Conservation (phyloP, 2,797 vertebrate species). For the Melanotaenia maccullochi region DNA sequence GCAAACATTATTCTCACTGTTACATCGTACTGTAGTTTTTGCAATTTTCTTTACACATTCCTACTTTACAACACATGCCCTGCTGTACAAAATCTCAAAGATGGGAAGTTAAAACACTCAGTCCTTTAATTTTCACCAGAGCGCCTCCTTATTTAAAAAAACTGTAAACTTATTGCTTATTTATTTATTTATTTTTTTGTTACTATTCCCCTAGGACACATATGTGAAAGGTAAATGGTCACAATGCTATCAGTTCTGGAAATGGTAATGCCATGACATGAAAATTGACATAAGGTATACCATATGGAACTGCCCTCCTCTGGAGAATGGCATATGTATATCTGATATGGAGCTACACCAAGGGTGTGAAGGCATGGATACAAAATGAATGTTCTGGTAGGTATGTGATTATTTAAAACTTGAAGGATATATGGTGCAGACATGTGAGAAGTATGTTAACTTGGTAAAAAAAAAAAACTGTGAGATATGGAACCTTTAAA, state of each 20-base stretch:
- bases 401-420: neutral
- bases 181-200: neutral
- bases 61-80: neutral
- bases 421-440: neutral
- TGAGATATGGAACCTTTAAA: neutral
- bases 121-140: too few relatives aligned
- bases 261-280: neutral
- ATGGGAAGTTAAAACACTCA: too few relatives aligned
- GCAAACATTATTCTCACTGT: too few relatives aligned
- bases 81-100: neutral
- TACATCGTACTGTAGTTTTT: too few relatives aligned
- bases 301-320: neutral
- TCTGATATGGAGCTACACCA: neutral
- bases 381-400: neutral
- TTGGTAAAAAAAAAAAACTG: neutral
- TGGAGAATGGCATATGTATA: neutral
- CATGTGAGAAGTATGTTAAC: neutral
- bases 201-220: neutral
- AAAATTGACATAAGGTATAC: neutral
- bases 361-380: neutral
- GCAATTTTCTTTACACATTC: neutral
- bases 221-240: neutral
- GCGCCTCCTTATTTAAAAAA: neutral
- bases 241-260: neutral
- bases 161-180: too few relatives aligned